These are phyloP conservation scores for Drosophila quadrilineata DNA, from an alignment of 1,140 invertebrate species.

Conservation along the genomic window DNA sequence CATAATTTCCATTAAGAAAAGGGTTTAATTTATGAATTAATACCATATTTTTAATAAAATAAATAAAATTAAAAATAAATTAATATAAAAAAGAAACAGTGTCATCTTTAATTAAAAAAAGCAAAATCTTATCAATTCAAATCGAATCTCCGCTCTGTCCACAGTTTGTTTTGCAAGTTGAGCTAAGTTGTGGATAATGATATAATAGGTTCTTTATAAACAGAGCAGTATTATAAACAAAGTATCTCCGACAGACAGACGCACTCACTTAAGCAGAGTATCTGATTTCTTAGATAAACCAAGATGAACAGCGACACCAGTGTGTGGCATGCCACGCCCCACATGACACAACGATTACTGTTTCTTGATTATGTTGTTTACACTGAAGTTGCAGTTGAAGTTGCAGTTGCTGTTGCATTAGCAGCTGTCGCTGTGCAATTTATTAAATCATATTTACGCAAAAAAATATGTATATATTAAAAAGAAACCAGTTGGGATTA, in stretches of 20 bases:
- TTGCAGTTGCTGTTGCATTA: conserved; percentile 16
- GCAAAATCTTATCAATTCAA: too few relatives aligned
- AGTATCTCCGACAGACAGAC: neutral
- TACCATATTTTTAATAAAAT: too few relatives aligned
- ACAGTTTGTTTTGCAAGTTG: neutral
- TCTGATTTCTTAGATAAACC: conserved; percentile 66
- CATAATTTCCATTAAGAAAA: too few relatives aligned
- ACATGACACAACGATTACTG: conserved; percentile 15
- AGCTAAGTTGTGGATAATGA: conserved; percentile 6
- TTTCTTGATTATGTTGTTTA: conserved; percentile 73
- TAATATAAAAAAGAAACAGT: neutral
- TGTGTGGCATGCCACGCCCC: conserved; percentile 6
- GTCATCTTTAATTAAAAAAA: too few relatives aligned
- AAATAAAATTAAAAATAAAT: neutral
- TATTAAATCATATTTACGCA: conserved; percentile 70
- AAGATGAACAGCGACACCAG: conserved; percentile 63
- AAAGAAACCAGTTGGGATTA: conserved; percentile 52
- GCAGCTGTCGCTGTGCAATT: conserved; percentile 47
- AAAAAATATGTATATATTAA: conserved; percentile 23
- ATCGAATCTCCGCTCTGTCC: too few relatives aligned
- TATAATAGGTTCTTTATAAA: conserved; percentile 4
- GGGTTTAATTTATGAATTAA: too few relatives aligned
- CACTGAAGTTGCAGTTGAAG: conserved; percentile 51
- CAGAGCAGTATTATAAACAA: conserved; percentile 19
- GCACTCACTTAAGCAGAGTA: conserved; percentile 47